Percentiles rank a stretch among this genome's conserved stretches.
These are phyloP conservation scores for Poeciliopsis presidionis DNA, from an alignment of 2,797 vertebrate genomes.

Conservation along the genomic window DNA sequence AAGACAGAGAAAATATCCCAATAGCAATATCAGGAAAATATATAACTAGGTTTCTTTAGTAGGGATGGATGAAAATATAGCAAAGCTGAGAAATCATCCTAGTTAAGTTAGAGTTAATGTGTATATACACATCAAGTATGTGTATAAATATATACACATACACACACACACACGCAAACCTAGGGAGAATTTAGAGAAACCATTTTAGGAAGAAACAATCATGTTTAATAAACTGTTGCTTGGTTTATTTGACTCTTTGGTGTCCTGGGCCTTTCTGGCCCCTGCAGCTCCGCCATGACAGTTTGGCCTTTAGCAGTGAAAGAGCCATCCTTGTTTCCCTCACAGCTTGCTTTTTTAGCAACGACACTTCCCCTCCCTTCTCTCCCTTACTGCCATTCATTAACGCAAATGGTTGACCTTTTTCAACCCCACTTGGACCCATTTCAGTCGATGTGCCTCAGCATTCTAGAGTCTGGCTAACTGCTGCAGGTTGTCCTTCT, in stretches of 20 bases:
- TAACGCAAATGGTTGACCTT: slow-evolving; percentile 78
- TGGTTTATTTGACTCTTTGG: slow-evolving; percentile 33
- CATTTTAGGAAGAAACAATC: not conserved
- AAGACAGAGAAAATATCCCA: not conserved
- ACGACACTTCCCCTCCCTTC: slow-evolving; percentile 23
- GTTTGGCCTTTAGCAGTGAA: slow-evolving; percentile 55
- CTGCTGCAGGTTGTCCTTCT: slow-evolving; percentile 48
- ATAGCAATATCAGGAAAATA: not conserved
- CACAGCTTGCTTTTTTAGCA: slow-evolving; percentile 27
- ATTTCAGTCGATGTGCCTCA: slow-evolving; percentile 17
- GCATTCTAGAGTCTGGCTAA: slow-evolving; percentile 5
- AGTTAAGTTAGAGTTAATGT: too few relatives aligned
- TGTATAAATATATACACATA: too few relatives aligned
- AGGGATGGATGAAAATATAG: too few relatives aligned
- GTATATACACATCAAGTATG: too few relatives aligned
- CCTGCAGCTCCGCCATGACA: slow-evolving; percentile 47
- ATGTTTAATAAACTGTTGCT: not conserved
- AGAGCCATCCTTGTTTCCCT: slow-evolving; percentile 35
- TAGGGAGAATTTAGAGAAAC: too few relatives aligned
- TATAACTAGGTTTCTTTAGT: too few relatives aligned
- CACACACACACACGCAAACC: too few relatives aligned
- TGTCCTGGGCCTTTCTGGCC: slow-evolving; percentile 21
- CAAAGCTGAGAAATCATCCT: too few relatives aligned
- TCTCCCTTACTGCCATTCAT: slow-evolving; percentile 42
- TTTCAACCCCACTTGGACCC: slow-evolving; percentile 51